Evolutionary conservation across 2,113 vertebrate genomes (phyloP).

Genomic region (Anser brachyrhynchus): DNA sequence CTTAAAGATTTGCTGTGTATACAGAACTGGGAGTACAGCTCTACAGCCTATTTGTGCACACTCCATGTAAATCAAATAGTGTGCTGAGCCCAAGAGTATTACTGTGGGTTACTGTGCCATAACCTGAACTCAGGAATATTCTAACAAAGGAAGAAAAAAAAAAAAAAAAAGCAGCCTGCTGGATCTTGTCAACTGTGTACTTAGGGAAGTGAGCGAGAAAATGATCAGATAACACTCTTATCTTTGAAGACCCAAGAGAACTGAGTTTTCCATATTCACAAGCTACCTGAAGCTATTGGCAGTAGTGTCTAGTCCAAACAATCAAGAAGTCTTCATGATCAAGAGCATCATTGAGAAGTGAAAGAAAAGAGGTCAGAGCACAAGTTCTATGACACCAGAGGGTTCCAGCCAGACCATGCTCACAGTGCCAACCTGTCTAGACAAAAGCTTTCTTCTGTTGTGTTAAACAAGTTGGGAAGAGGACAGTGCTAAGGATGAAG

Average conservation of each 20-base stretch:
- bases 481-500: not conserved
- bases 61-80: not conserved
- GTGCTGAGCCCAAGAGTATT: not conserved
- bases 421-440: not conserved
- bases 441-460: not conserved
- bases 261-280: not conserved
- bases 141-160: not conserved
- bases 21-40: slow-evolving; percentile 1
- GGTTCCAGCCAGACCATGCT: not conserved
- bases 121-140: not conserved
- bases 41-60: not conserved
- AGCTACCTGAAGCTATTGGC: not conserved
- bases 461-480: not conserved
- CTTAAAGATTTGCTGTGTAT: slow-evolving; percentile 15
- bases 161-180: not conserved
- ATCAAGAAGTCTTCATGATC: not conserved
- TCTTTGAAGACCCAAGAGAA: not conserved
- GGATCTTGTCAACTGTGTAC: not conserved
- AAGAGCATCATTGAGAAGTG: not conserved
- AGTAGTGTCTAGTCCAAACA: not conserved
- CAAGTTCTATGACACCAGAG: not conserved
- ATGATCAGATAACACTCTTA: slow-evolving; percentile 21
- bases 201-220: slow-evolving; percentile 38
- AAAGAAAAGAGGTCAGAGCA: not conserved
- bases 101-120: slow-evolving; percentile 14